phyloP scores from a whole-genome alignment of 2,888 invertebrate species.

The Diachrysia chrysitis region DNA sequence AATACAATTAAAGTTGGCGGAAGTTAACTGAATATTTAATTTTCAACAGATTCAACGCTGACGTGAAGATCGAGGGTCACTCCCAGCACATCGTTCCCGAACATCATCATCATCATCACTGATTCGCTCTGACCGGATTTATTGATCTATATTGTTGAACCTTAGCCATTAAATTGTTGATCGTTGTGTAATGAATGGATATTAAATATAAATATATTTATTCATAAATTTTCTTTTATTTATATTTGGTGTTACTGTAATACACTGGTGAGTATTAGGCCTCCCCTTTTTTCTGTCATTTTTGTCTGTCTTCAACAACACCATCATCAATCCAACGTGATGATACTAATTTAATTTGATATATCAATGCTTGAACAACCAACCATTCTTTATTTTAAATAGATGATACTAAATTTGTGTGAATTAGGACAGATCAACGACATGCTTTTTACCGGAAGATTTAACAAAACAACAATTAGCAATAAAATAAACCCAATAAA shows the following conservation, averaged over 20 bases:
- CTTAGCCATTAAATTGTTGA: slow-evolving; percentile 26
- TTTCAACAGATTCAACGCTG: slow-evolving; percentile 53
- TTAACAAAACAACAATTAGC: neutral
- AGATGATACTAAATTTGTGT: too few species aligned
- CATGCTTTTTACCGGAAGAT: slow-evolving; percentile 1
- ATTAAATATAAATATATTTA: slow-evolving; percentile 74
- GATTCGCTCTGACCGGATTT: neutral
- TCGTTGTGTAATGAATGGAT: slow-evolving; percentile 60
- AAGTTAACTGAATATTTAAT: neutral
- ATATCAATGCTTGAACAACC: too few species aligned
- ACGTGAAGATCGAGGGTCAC: slow-evolving; percentile 57
- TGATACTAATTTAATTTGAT: too few species aligned
- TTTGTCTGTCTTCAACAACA: too few species aligned
- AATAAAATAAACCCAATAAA: slow-evolving; percentile 10
- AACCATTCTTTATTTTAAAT: too few species aligned
- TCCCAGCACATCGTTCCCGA: slow-evolving; percentile 56
- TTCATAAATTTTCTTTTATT: slow-evolving; percentile 44
- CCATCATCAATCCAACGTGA: too few species aligned
- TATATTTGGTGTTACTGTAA: too few species aligned
- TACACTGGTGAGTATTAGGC: too few species aligned
- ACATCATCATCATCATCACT: slow-evolving; percentile 53
- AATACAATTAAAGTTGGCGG: too few species aligned
- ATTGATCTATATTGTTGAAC: slow-evolving; percentile 17
- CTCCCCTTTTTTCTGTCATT: too few species aligned
- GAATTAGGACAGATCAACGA: neutral